These are phyloP conservation scores for Magallana nippona DNA, from an alignment of 2,888 invertebrate species.

Conservation along the genomic window DNA sequence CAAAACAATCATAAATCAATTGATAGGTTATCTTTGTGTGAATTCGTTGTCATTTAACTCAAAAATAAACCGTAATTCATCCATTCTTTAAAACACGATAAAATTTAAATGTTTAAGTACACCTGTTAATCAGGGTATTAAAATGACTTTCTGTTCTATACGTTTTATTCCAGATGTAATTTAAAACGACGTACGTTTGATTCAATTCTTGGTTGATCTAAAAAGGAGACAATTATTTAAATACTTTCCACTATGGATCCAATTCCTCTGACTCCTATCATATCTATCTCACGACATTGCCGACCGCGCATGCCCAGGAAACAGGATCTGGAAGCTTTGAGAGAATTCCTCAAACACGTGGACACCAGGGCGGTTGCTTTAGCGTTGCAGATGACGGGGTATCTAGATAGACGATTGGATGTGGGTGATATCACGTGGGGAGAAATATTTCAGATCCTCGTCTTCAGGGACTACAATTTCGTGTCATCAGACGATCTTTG, in stretches of 20 bases:
- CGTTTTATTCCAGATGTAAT: no score
- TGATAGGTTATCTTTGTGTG: no score
- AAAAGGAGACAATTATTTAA: neutral
- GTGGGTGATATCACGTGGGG: neutral
- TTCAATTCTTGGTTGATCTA: no score
- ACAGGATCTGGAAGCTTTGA: neutral
- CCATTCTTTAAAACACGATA: no score
- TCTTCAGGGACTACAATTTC: neutral
- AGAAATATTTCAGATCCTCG: neutral
- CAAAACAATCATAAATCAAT: no score
- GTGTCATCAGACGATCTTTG: neutral
- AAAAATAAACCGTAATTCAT: no score
- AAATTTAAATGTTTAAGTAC: no score
- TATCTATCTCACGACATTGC: neutral
- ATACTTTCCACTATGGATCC: neutral
- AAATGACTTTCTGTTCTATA: no score
- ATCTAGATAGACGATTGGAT: neutral
- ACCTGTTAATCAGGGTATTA: no score
- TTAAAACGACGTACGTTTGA: no score
- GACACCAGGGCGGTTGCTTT: neutral
- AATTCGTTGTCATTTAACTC: no score
- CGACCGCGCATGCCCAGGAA: conserved; percentile 6
- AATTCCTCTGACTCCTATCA: neutral
- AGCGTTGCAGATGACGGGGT: neutral
- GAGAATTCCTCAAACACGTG: neutral